These are phyloP conservation scores for Galemys pyrenaicus DNA, from an alignment of 2,113 vertebrate genomes.

Conservation along the genomic window DNA sequence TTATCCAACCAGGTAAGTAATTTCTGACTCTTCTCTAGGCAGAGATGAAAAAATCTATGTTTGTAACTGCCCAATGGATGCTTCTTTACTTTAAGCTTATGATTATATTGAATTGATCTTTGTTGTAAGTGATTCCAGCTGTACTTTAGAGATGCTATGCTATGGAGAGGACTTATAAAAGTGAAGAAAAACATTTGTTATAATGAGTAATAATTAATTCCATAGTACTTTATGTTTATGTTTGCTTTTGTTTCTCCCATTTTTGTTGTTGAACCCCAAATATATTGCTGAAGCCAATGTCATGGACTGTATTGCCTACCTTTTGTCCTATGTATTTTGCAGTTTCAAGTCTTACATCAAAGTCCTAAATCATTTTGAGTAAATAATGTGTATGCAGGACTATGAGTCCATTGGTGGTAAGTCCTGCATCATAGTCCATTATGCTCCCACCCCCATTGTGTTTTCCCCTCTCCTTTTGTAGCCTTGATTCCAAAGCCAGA, in stretches of 20 bases:
- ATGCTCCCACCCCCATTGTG: no score
- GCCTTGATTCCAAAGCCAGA: no score
- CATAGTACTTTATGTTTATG: background rate
- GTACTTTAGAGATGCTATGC: constrained; percentile 72
- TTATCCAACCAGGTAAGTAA: constrained; percentile 68
- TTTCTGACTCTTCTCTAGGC: constrained; percentile 56
- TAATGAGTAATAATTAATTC: constrained; percentile 51
- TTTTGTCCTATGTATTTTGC: no score
- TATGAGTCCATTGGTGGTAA: no score
- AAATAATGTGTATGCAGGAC: no score
- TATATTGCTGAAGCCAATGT: no score
- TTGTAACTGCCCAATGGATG: constrained; percentile 27
- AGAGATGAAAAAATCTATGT: constrained; percentile 64
- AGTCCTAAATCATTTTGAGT: no score
- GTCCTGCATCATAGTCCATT: background rate
- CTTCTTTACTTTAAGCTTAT: constrained; percentile 81
- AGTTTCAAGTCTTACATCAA: no score
- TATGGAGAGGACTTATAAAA: constrained; percentile 57
- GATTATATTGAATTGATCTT: constrained; percentile 82
- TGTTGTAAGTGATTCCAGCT: constrained; percentile 81
- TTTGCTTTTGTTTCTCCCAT: no score
- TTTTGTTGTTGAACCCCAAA: no score
- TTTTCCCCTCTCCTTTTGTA: no score
- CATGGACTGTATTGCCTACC: no score
- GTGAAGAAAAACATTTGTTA: constrained; percentile 61